Evolutionary conservation across 1,140 invertebrate species (phyloP), one percentile per base, ranked within the genome.

Genomic region (Procambarus virginalis): DNA sequence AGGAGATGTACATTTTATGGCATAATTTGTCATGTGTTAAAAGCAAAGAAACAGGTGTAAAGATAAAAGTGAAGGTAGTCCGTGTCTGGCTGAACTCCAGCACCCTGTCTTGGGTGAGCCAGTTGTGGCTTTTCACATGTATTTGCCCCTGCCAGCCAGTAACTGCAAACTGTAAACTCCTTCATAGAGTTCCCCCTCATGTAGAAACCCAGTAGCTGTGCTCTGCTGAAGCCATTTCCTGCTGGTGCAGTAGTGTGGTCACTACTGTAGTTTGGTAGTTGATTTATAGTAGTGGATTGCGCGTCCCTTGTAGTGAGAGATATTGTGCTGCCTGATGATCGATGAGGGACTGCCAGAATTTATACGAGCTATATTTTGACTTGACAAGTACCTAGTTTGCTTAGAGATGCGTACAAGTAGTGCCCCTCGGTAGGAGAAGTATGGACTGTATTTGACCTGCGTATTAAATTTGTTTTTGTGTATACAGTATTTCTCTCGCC

Each of bases 201-300:
- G 20, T 20, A 75, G 83, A 75, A 84, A 34, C 5, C 49, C 73
- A 84, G 83, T 84, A 75, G 49, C 20, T 46, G 3, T 81, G 60
- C 22, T 68, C 34, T 82, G 51, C 60, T 73, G 68, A 73, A 73
- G 22, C 22, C 34, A n/a, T 73, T 82, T 82, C 20, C 60, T 82
- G 55, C 51, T 20, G 60, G 58, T 68, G 80, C 51, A 68, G 60
- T 55, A n/a, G 68, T 82, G 80, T 14, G 2, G 20, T 73, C 22
- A 82, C 58, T 3, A 14, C 34, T 48, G 80, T 78, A 68, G 51
- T 55, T 64, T 68, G 80, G 22, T 82, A 14, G 51, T 82, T 8
- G 51, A 60, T 64, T 73, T 82, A 46, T 64, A 48, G 80, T 82
- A 82, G 80, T 82, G 58, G 60, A 82, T 82, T 46, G 80, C 60